These are phyloP conservation scores for Campylomormyrus numenius DNA, from an alignment of 2,113 vertebrate species.

Conservation along the genomic window DNA sequence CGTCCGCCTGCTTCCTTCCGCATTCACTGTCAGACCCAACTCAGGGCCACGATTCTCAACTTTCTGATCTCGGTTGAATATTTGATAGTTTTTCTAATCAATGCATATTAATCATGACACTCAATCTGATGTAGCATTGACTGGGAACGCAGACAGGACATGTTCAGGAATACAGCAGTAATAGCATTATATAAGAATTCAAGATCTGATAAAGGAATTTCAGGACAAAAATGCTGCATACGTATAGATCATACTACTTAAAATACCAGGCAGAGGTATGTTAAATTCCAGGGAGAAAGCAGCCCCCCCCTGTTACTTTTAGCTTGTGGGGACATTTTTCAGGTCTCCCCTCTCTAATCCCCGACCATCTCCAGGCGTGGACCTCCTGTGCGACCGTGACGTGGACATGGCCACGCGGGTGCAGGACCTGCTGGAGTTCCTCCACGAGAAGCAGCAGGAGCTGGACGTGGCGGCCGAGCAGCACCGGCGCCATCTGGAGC, in stretches of 20 bases:
- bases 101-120: neutral
- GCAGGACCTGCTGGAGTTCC: slow-evolving; percentile 92
- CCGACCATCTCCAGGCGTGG: slow-evolving; percentile 68
- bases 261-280: neutral
- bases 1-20: neutral
- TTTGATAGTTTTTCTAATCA: neutral
- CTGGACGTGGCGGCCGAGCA: slow-evolving; percentile 85
- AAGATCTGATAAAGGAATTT: neutral
- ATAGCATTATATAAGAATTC: neutral
- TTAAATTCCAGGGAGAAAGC: neutral
- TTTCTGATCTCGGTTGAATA: neutral
- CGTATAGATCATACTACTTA: neutral
- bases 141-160: neutral
- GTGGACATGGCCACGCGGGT: slow-evolving; percentile 95
- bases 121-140: neutral
- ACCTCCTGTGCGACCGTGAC: slow-evolving; percentile 87
- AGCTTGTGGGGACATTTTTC: neutral
- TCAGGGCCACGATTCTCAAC: neutral
- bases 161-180: neutral
- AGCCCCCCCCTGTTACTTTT: neutral
- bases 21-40: neutral
- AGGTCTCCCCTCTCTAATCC: neutral
- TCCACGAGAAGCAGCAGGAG: slow-evolving; percentile 96
- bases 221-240: neutral
- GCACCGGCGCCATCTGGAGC: slow-evolving; percentile 89